Evolutionary conservation across 2,888 invertebrate genomes (phyloP).

Genomic region (Melolontha melolontha): DNA sequence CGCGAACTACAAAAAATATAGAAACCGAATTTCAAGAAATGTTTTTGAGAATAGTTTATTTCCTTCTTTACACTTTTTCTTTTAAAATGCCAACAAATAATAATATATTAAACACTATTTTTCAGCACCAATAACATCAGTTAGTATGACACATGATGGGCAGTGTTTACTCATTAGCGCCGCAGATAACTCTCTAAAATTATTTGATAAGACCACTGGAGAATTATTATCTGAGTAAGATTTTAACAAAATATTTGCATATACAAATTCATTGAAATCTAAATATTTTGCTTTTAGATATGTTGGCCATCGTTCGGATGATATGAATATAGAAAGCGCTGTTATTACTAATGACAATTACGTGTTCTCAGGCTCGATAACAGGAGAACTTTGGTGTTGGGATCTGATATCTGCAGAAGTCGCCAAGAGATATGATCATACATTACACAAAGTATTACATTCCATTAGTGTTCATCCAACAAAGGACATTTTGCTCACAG

Average conservation of each 20-base stretch:
- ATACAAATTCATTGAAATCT: slow-evolving; percentile 25
- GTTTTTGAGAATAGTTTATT: no score
- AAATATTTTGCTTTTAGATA: slow-evolving; percentile 69
- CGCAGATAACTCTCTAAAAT: slow-evolving; percentile 82
- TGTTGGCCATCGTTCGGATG: slow-evolving; percentile 83
- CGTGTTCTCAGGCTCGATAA: slow-evolving; percentile 90
- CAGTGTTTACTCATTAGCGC: slow-evolving; percentile 91
- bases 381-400: slow-evolving; percentile 89
- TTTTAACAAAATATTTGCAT: not conserved
- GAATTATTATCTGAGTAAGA: slow-evolving; percentile 77
- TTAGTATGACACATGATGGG: slow-evolving; percentile 89
- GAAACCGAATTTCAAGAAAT: no score
- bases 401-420: slow-evolving; percentile 84
- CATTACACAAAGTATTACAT: slow-evolving; percentile 74
- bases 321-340: slow-evolving; percentile 89
- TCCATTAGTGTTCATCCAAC: slow-evolving; percentile 87
- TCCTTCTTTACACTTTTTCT: no score
- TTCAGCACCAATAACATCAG: slow-evolving; percentile 82
- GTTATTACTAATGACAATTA: slow-evolving; percentile 86
- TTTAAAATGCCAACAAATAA: not conserved
- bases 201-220: slow-evolving; percentile 91
- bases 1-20: no score
- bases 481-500: slow-evolving; percentile 77
- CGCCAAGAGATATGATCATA: slow-evolving; percentile 68
- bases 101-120: slow-evolving; percentile 17